Base-by-base conservation (phyloP, 1,140 invertebrate genomes). In the Acromyrmex heyeri region DNA sequence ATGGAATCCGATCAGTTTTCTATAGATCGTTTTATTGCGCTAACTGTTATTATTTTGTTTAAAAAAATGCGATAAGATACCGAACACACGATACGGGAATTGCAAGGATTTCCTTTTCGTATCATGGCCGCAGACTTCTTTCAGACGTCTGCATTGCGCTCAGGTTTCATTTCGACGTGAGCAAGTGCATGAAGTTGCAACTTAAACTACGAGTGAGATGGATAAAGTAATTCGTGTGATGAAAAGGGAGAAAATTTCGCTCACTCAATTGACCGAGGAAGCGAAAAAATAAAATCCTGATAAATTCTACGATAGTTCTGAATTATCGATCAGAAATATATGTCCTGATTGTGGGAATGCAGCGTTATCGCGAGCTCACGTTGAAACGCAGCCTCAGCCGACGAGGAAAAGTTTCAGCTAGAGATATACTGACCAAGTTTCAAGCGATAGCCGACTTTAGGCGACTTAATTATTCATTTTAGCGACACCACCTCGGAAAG, bases 361-460 rank as follows among this genome's bases (percentile, higher is more conserved):
- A 30, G 48, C n/a, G n/a, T 57, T 16, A 18, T 59, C 18, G 34
- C 67, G 48, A 53, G 59, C 55, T 61, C 34, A 14, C 55, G 30
- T 79, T 76, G 85, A 72, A 59, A 38, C 50, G 44, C 62, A 67
- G 67, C 65, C 55, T 57, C n/a, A 14, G 64, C 18, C 61, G 27
- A 53, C n/a, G 50, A 48, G 48, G 18, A 53, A 53, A 38, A 24
- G n/a, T 50, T 62, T 70, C 53, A 73, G 61, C 59, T 90, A 87
- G 76, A 87, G 81, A 87, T 81, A 87, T 87, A 90, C 64, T 90
- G 89, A 90, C 88, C 88, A 90, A 90, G 69, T 83, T 87, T 87
- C 48, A 48, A 90, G 79, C 78, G 88, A 72, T 81, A 85, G 89
- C 62, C 88, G 79, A 85, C 38, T 87, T 85, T 85, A 87, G 88